Base-by-base conservation (phyloP, 2,113 vertebrate species). In the Numida meleagris region DNA sequence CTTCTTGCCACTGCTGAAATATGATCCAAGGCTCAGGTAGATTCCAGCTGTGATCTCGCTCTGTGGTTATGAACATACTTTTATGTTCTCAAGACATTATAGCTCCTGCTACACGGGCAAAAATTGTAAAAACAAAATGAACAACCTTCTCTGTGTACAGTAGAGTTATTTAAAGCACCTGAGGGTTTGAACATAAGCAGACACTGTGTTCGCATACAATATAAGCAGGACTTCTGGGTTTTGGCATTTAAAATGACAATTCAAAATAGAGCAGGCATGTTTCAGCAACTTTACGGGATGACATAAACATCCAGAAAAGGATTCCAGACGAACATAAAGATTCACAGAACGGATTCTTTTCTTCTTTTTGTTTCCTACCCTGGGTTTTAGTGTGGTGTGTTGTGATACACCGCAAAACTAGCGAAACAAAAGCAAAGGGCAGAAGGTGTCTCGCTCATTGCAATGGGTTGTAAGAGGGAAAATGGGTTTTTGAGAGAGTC, bases 161-260 rank as follows among this genome's bases (percentile, higher is more conserved):
- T 81, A 70, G 95, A 97, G 96, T 95, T 97, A 95, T 97, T 97
- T 97, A 96, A 98, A 97, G 94, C 55, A 96, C 97, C 97, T 96
- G 89, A 57, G 96, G 97, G 97, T 95, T 98, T 97, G 96, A 97
- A 98, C 95, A 97, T 94, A 97, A 97, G 95, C 97, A 98, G 97
- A 97, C 86, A 66, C 95, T 58, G 92, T 91, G 91, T 95, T 97
- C 86, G 6, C 78, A 53, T 74, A 78, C 94, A 94, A 88, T 94
- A 61, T 88, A 92, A 94, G 91, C 62, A 92, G 93, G 95, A 94
- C 96, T 98, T 97, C 97, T 96, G 96, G 93, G 82, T 63, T 95
- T 90, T 96, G 97, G 92, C 88, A 93, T 96, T 94, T 97, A 58
- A 96, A 92, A 95, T 96, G 82, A 96, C 94, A 94, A 96, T 96